These are phyloP conservation scores for Epinephelus moara DNA, from an alignment of 2,113 vertebrate species.

Conservation along the genomic window DNA sequence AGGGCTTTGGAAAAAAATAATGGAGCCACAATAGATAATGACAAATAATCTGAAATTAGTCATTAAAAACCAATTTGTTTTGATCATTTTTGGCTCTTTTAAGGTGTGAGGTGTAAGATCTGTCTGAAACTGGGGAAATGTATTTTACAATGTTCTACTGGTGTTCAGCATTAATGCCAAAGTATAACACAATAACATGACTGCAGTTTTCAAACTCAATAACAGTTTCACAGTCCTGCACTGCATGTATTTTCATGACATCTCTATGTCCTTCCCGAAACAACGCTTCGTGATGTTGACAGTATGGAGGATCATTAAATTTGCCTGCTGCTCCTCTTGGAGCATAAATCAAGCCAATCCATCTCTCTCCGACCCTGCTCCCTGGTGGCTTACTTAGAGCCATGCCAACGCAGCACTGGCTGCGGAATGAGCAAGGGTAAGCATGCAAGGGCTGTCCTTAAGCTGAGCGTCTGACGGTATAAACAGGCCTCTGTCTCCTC, in stretches of 20 bases:
- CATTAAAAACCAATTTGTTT: background rate
- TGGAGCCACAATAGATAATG: background rate
- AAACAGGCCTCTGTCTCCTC: constrained; percentile 80
- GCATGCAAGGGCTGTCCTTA: constrained; percentile 76
- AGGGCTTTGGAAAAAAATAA: background rate
- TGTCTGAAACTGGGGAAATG: background rate
- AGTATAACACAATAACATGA: background rate
- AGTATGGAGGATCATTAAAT: constrained; percentile 77
- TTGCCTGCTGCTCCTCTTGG: constrained; percentile 70
- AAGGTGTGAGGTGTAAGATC: background rate
- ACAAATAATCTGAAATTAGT: background rate
- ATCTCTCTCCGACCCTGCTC: constrained; percentile 76
- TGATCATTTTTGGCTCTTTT: background rate
- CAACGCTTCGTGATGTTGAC: constrained; percentile 67
- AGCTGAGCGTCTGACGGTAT: constrained; percentile 73
- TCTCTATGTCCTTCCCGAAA: constrained; percentile 54
- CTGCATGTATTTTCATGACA: constrained; percentile 54
- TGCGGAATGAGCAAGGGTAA: constrained; percentile 74
- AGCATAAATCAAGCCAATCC: constrained; percentile 84
- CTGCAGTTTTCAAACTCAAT: background rate
- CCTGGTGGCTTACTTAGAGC: constrained; percentile 79
- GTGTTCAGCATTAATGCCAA: background rate
- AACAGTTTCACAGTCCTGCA: background rate
- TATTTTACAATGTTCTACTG: background rate
- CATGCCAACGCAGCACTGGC: constrained; percentile 78